A percentile compares a stretch with the other conserved stretches of the same genome.
phyloP scores from a whole-genome alignment of 2,113 vertebrate species.

The Fukomys damarensis region DNA sequence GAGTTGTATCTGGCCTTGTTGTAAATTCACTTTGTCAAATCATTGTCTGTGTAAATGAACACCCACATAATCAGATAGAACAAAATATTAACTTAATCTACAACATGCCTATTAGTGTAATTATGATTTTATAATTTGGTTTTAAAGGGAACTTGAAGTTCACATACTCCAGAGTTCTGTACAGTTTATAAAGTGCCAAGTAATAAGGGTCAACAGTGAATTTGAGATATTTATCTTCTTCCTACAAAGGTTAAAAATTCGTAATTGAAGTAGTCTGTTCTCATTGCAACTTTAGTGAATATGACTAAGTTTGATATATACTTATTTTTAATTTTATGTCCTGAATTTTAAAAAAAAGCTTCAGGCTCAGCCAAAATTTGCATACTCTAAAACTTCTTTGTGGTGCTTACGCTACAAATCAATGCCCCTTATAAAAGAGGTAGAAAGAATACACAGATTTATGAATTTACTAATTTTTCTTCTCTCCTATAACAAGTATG shows the following conservation, averaged over 20 bases:
- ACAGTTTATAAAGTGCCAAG: not conserved
- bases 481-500: not conserved
- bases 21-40: conserved; percentile 25
- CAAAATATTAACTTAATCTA: not conserved
- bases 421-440: not conserved
- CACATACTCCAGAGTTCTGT: not conserved
- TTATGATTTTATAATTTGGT: conserved; percentile 10
- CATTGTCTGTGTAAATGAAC: not conserved
- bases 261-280: not conserved
- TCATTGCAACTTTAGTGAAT: conserved; percentile 20
- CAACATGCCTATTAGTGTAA: not conserved
- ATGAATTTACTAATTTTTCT: conserved; percentile 44
- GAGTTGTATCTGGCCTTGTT: not conserved
- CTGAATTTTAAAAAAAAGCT: conserved; percentile 45
- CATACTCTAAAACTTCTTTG: not conserved
- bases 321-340: conserved; percentile 44
- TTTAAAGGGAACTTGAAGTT: conserved; percentile 35
- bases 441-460: not conserved
- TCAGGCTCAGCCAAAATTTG: not conserved
- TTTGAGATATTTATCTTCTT: conserved; percentile 30
- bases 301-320: conserved; percentile 29
- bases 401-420: conserved; percentile 19
- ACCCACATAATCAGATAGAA: not conserved
- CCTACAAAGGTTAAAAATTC: conserved; percentile 35
- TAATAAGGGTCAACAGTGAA: not conserved